Conservation (phyloP, 2,113 vertebrate genomes). For the Phasianus colchicus region DNA sequence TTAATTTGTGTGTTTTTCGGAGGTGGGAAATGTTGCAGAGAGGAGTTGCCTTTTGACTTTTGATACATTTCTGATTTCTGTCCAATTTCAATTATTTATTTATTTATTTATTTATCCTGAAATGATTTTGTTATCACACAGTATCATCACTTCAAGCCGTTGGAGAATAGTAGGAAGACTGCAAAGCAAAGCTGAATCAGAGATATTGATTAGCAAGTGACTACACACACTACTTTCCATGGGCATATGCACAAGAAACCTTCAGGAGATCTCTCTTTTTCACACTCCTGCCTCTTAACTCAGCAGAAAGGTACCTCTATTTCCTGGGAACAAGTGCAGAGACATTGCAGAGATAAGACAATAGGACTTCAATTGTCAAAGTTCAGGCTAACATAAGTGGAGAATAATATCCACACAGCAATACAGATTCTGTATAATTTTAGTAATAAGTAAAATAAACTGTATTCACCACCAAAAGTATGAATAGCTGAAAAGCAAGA, state of each 20-base stretch:
- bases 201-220: background rate
- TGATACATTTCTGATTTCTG: background rate
- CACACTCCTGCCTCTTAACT: background rate
- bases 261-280: background rate
- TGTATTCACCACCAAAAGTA: background rate
- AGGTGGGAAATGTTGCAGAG: accelerated
- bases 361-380: background rate
- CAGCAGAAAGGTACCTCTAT: background rate
- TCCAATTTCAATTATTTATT: background rate
- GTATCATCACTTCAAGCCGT: background rate
- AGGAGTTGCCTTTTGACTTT: background rate
- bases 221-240: background rate
- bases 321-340: background rate
- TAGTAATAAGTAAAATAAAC: background rate
- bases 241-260: background rate
- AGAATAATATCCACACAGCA: background rate
- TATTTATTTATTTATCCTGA: background rate
- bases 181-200: background rate
- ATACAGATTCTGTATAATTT: background rate
- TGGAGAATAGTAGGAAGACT: background rate
- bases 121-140: background rate
- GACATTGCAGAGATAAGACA: background rate
- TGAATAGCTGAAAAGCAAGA: background rate
- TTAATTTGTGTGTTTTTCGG: background rate
- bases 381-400: background rate